Conservation (phyloP, 2,113 vertebrate genomes). For the Turdus rufiventris region DNA sequence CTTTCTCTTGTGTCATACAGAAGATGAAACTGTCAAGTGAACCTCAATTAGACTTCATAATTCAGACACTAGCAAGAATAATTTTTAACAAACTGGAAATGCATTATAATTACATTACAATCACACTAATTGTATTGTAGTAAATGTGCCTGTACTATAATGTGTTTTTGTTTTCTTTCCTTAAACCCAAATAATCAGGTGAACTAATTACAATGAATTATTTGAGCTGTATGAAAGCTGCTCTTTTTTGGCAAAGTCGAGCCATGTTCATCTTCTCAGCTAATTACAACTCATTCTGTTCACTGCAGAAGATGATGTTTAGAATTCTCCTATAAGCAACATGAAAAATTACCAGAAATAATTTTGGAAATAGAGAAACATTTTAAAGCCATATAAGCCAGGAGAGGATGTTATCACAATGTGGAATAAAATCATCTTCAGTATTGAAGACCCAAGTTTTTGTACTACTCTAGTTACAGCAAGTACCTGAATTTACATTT, state of each 20-base stretch:
- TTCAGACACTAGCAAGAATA: neutral
- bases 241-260: neutral
- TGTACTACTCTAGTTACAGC: neutral
- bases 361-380: neutral
- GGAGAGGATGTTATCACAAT: neutral
- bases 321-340: neutral
- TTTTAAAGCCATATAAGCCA: neutral
- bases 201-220: neutral
- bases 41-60: neutral
- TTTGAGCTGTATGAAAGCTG: neutral
- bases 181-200: neutral
- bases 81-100: slow-evolving; percentile 4
- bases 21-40: neutral
- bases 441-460: neutral
- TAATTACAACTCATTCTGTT: neutral
- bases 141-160: neutral
- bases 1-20: neutral
- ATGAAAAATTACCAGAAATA: neutral
- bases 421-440: neutral
- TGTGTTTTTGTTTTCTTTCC: neutral
- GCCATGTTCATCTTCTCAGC: neutral
- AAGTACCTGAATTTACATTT: neutral
- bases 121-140: neutral
- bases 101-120: neutral
- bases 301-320: neutral